Base-by-base conservation (phyloP, 2,113 vertebrate genomes). In the Scatophagus argus region DNA sequence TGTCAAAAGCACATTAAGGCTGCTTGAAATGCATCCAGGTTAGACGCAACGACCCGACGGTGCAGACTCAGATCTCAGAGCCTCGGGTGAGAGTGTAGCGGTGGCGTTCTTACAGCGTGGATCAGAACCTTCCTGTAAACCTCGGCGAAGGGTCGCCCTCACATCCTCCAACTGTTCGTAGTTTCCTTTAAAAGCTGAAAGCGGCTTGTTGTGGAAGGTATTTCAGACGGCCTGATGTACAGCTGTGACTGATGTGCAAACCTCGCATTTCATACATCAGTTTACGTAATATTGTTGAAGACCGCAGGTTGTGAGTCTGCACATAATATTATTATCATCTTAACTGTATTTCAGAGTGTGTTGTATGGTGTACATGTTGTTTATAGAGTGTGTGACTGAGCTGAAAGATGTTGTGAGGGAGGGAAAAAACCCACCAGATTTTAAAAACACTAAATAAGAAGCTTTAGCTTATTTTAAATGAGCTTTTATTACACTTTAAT, bases 11-110 rank as follows among this genome's bases (percentile, higher is more conserved):
- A 43, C 27, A 19, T 9, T 36, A 38, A 23, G 47, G 64, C 43
- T 51, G 47, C 34, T 60, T 52, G 25, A 71, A 74, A 31, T 49
- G 41, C 38, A 38, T 61, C 62, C 21, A 44, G 21, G 13, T 58
- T 51, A 59, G 49, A 52, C 39, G 31, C 14, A 27, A n/a, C 41
- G 43, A 44, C 16, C 0, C 27, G 21, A 23, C 44, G 19, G 17
- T 14, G 2, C 59, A 43, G 38, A 54, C 11, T n/a, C 49, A 38
- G 34, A 65, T 63, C 23, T 58, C 21, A 19, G 2, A 34, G 39
- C 41, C 7, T 32, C 17, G 3, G 29, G 11, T 6, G 34, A 52
- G 51, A n/a, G n/a, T n/a, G n/a, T n/a, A n/a, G n/a, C n/a, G n/a
- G n/a, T n/a, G n/a, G n/a, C 44, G 47, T 21, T 62, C 38, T 8